Evolutionary conservation across 2,888 invertebrate species (phyloP).

Genomic region (Mycalesis mineus): DNA sequence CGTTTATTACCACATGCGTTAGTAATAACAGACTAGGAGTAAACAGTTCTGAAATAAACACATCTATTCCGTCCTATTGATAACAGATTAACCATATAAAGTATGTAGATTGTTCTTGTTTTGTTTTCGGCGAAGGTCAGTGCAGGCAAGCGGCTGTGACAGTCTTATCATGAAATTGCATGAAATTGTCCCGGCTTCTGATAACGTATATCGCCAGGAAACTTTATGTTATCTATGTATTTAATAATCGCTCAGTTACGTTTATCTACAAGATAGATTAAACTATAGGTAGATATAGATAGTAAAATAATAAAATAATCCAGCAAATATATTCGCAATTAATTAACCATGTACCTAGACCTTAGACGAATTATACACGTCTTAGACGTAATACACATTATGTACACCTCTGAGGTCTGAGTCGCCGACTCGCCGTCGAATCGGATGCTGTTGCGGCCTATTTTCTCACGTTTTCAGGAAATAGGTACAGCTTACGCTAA

Average conservation of each 20-base stretch:
- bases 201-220: constrained; percentile 51
- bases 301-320: no score
- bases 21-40: no score
- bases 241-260: constrained; percentile 26
- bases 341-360: not conserved
- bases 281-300: not conserved
- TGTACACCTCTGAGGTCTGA: not conserved
- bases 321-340: not conserved
- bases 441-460: no score
- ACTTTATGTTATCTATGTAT: constrained; percentile 34
- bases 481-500: no score
- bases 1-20: no score
- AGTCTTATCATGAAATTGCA: constrained; percentile 51
- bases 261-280: constrained; percentile 26
- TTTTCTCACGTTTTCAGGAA: no score
- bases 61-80: not conserved
- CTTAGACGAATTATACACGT: no score
- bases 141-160: constrained; percentile 46
- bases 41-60: no score
- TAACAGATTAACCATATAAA: not conserved
- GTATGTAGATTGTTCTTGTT: constrained; percentile 11
- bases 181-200: constrained; percentile 45
- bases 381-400: no score
- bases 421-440: no score
- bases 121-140: constrained; percentile 40